These are phyloP conservation scores for Epinotia bilunana DNA, from an alignment of 2,888 invertebrate species.

Conservation along the genomic window DNA sequence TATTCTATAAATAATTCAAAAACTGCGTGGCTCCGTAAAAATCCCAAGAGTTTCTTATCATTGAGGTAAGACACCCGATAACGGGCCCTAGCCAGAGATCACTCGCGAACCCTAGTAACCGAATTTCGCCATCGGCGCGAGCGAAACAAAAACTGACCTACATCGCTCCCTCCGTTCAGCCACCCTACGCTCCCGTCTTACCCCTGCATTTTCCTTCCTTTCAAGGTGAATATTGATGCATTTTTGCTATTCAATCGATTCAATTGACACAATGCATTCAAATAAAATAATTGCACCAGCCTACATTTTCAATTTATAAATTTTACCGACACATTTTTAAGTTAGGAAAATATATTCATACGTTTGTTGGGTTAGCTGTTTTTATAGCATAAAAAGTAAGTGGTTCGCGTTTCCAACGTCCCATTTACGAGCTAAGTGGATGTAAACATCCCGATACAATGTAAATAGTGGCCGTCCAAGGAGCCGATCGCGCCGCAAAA, in stretches of 20 bases:
- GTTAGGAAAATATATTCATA: conserved; percentile 10
- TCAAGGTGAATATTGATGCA: conserved; percentile 63
- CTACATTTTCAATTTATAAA: neutral
- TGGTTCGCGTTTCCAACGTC: conserved; percentile 30
- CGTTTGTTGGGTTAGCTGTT: neutral
- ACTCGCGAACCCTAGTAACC: conserved; percentile 76
- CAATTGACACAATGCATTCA: conserved; percentile 6
- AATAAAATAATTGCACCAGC: neutral
- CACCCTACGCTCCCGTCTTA: conserved; percentile 75
- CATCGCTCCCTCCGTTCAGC: conserved; percentile 82
- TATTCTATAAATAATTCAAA: neutral
- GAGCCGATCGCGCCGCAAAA: conserved; percentile 77
- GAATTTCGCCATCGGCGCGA: conserved; percentile 76
- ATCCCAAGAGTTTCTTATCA: conserved; percentile 19
- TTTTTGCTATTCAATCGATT: conserved; percentile 26
- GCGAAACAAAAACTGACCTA: conserved; percentile 85
- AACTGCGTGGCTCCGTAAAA: neutral
- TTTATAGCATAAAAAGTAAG: conserved; percentile 30
- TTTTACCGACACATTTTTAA: conserved; percentile 18
- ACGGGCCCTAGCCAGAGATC: conserved; percentile 57
- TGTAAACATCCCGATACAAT: conserved; percentile 67
- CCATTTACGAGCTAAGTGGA: conserved; percentile 49
- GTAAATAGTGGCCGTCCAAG: conserved; percentile 58
- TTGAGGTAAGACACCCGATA: conserved; percentile 55
- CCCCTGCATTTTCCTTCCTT: conserved; percentile 70